Evolutionary conservation across 2,797 vertebrate genomes (phyloP), one percentile per base, ranked within the genome.

Genomic region (Nyctibius grandis): DNA sequence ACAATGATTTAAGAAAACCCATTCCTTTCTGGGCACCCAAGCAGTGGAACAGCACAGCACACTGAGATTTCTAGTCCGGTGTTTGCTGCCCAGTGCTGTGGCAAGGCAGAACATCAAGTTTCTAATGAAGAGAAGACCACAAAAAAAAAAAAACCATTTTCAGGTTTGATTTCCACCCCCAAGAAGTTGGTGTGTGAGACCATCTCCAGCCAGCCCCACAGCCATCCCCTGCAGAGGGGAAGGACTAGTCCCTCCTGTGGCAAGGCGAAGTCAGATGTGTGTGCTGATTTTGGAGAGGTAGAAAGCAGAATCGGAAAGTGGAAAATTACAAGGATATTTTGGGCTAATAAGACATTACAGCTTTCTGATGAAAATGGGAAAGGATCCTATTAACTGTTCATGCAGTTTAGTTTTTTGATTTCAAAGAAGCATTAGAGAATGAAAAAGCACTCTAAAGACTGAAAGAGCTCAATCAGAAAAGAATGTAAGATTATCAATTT

Each of bases 241-340:
- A 88, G 22, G 14, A 77, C 29, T 53, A 19, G 47, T 61, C 48
- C 31, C 22, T 85, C 26, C 74, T 69, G 8, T 10, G 15, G 51
- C 40, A 76, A 45, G 28, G 16, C 47, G 28, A 88, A 69, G 20
- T 84, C 47, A 74, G 69, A 73, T 8, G 12, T 42, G 15, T 40
- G 47, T 83, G 67, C 60, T 78, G 68, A 85, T 85, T 91, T 89
- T 61, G n/a, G 42, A 84, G 28, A 87, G 6, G 36, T 9, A 81
- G 61, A 84, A 91, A 88, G 53, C 50, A 94, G 34, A 88, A 68
- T 57, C 19, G 72, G 9, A 53, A 89, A 90, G 38, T 50, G 70
- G 73, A 95, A 95, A 95, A 94, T 88, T 73, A 84, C 69, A 74
- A 18, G 33, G 40, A 23, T 79, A 90, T 93, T 92, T 86, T 73